Evolutionary conservation across 2,888 invertebrate genomes (phyloP), one percentile per base, ranked within the genome.

Genomic region (Aspidiotus destructor): DNA sequence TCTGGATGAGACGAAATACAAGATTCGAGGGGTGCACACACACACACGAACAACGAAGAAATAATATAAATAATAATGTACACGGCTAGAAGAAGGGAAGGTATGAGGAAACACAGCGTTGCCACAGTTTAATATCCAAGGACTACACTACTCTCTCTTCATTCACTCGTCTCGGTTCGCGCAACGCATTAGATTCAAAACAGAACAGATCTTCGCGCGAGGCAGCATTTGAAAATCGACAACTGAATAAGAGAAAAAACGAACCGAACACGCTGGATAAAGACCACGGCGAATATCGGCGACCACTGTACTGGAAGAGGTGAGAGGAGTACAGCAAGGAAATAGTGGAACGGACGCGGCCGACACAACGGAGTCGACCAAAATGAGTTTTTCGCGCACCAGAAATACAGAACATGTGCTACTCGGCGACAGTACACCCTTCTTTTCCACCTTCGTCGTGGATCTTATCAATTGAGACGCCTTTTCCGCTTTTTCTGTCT

Each of bases 271-370:
- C 67, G 67, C 67, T 67, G 67, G 67, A 67, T 67, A 48, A 67
- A 67, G 67, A 67, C 67, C 52, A 67, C 67, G 62, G 40, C 60
- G 62, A 62, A 60, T 64, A 71, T 71, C 71, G 71, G 72, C 72
- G 71, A 69, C 67, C 70, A 55, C 65, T 69, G 68, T 64, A 71
- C 68, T 53, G 70, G 60, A 57, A 70, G 72, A 71, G 70, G 70
- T 70, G 28, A 40, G 28, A 6, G 28, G 8, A 6, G 48, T 48
- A n/a, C 11, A 48, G n/a, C 48, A 6, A 28, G 28, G 28, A 28
- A 28, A 28, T 28, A 28, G 5, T n/a, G 48, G n/a, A 63, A 52
- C 53, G 52, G 41, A 52, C 54, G 41, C 40, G 54, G 63, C 63
- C 63, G 53, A 57, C 57, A 65, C 65, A 65, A 42, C 15, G 64